phyloP scores from a whole-genome alignment of 1,140 invertebrate species.

The Macrocentrus cingulum region DNA sequence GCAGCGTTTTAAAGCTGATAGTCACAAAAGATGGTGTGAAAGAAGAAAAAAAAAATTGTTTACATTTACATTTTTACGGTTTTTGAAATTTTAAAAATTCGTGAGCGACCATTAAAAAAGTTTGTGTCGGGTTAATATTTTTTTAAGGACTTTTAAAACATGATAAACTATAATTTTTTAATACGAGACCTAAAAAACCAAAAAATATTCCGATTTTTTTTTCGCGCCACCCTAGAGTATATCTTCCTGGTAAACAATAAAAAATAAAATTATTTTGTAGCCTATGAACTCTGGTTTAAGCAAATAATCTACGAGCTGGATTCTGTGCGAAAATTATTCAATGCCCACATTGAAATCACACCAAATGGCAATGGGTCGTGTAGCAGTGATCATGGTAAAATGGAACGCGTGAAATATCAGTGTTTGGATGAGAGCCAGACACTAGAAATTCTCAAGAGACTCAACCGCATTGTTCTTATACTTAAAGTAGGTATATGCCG shows the following conservation, averaged over 20 bases:
- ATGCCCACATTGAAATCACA: slow-evolving; percentile 51
- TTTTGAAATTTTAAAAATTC: neutral
- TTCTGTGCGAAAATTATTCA: slow-evolving; percentile 83
- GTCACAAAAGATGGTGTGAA: no score
- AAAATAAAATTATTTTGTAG: slow-evolving; percentile 67
- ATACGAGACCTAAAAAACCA: no score
- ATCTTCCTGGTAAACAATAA: no score
- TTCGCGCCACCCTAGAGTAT: no score
- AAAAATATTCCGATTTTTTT: neutral
- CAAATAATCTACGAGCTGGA: slow-evolving; percentile 98
- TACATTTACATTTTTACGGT: no score
- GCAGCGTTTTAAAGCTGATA: no score
- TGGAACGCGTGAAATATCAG: slow-evolving; percentile 38
- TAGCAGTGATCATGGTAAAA: slow-evolving; percentile 1
- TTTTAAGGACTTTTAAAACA: no score
- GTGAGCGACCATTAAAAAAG: no score
- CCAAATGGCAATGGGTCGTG: slow-evolving; percentile 18
- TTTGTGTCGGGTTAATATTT: no score
- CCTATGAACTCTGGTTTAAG: slow-evolving; percentile 99
- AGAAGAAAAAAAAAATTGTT: no score
- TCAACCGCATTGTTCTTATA: slow-evolving; percentile 91
- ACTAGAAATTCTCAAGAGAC: slow-evolving; percentile 87
- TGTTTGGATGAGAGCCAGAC: slow-evolving; percentile 88
- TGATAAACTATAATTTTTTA: no score
- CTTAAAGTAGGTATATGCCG: slow-evolving; percentile 78